Conservation (phyloP, 2,797 vertebrate genomes). For the Dendrocincla tyrannina region DNA sequence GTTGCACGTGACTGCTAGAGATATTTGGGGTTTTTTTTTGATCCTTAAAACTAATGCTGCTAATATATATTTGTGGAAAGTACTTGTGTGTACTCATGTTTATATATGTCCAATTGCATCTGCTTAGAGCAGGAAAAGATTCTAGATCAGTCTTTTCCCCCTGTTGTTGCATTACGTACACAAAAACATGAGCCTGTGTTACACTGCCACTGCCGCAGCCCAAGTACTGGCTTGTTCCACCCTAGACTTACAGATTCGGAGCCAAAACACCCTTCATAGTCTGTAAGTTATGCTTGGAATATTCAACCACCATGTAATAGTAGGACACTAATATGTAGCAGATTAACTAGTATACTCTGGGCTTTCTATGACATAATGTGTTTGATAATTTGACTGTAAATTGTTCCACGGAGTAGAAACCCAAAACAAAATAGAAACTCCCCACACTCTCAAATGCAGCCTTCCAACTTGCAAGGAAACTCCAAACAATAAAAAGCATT, state of each 20-base stretch:
- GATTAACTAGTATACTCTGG: neutral
- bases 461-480: neutral
- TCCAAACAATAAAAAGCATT: neutral
- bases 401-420: neutral
- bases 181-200: rapidly evolving
- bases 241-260: neutral
- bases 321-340: neutral
- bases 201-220: neutral
- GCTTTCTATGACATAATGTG: neutral
- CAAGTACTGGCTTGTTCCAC: neutral
- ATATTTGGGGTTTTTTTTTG: neutral
- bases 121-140: neutral
- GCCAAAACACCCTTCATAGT: neutral
- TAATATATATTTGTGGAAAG: neutral
- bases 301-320: neutral
- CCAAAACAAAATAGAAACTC: neutral
- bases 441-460: rapidly evolving
- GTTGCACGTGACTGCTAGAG: neutral
- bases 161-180: rapidly evolving
- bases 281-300: neutral
- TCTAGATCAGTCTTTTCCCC: neutral
- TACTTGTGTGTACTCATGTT: neutral
- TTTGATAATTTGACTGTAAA: neutral
- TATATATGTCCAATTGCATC: neutral
- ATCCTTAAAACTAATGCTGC: neutral